These are phyloP conservation scores for Corythornis madagascariensis DNA, from an alignment of 2,113 vertebrate species.

Conservation along the genomic window DNA sequence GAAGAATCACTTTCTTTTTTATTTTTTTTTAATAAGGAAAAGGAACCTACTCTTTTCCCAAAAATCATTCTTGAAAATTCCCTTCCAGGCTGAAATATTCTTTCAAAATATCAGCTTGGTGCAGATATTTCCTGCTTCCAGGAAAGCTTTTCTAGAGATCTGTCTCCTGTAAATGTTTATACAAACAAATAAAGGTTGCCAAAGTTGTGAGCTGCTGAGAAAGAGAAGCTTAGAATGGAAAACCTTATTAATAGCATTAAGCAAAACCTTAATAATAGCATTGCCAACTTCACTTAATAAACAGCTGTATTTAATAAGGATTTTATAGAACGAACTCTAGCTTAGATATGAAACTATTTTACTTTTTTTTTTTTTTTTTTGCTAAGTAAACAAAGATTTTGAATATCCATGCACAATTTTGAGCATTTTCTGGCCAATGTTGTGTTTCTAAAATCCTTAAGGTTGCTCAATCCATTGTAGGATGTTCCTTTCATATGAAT, in stretches of 20 bases:
- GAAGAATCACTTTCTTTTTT: neutral
- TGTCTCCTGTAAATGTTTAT: constrained; percentile 33
- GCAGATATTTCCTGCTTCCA: constrained; percentile 55
- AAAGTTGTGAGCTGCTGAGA: neutral
- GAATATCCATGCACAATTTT: neutral
- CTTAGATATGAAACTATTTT: neutral
- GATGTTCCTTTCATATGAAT: neutral
- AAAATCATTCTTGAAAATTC: neutral
- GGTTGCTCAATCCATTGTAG: neutral
- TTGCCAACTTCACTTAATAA: neutral
- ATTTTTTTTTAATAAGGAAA: neutral
- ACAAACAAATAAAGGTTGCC: neutral
- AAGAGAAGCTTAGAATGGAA: neutral
- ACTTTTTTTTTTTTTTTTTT: neutral
- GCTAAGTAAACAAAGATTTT: neutral
- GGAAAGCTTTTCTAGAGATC: constrained; percentile 48
- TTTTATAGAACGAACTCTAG: neutral
- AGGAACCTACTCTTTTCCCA: neutral
- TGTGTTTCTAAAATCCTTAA: neutral
- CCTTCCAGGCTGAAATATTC: constrained; percentile 30
- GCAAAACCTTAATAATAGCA: neutral
- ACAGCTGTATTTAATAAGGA: neutral
- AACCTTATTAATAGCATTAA: neutral
- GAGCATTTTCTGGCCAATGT: neutral
- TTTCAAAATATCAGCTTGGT: constrained; percentile 23